A percentile compares a stretch with the other conserved stretches of the same genome.
phyloP scores from a whole-genome alignment of 2,797 vertebrate species.

The Gouania willdenowi region DNA sequence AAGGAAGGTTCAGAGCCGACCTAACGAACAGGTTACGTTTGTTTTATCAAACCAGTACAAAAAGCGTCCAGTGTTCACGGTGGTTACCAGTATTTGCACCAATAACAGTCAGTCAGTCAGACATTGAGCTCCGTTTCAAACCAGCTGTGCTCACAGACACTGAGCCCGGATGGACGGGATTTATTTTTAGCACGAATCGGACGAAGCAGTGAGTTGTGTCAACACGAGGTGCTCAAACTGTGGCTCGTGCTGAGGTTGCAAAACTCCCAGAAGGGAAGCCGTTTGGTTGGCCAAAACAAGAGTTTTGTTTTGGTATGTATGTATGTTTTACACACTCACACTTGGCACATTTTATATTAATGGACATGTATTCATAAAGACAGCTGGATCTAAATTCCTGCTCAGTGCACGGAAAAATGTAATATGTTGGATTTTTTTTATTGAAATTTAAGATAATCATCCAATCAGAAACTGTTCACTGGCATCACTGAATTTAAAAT shows the following conservation, averaged over 20 bases:
- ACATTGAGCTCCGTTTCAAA: constrained; percentile 26
- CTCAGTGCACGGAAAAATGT: too few species aligned
- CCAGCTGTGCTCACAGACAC: constrained; percentile 22
- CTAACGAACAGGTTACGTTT: too few species aligned
- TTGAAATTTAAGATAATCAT: too few species aligned
- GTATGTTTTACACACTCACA: too few species aligned
- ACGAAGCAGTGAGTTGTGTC: constrained; percentile 26
- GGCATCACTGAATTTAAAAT: too few species aligned
- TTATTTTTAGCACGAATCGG: constrained; percentile 48
- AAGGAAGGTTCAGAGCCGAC: not conserved
- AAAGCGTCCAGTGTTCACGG: constrained; percentile 11
- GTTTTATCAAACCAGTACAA: not conserved
- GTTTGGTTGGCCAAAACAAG: too few species aligned
- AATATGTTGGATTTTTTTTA: too few species aligned
- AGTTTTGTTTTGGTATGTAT: too few species aligned
- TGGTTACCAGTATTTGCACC: constrained; percentile 15
- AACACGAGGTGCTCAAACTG: constrained; percentile 30
- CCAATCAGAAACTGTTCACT: too few species aligned
- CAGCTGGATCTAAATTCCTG: too few species aligned
- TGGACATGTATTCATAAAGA: too few species aligned
- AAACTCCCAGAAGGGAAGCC: constrained; percentile 8
- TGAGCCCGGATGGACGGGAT: constrained; percentile 19
- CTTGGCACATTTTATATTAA: too few species aligned
- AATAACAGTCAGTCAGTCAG: constrained; percentile 6
- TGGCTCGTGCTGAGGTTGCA: not conserved